These are phyloP conservation scores for Spisula solida DNA, from an alignment of 2,888 invertebrate genomes.

Conservation along the genomic window DNA sequence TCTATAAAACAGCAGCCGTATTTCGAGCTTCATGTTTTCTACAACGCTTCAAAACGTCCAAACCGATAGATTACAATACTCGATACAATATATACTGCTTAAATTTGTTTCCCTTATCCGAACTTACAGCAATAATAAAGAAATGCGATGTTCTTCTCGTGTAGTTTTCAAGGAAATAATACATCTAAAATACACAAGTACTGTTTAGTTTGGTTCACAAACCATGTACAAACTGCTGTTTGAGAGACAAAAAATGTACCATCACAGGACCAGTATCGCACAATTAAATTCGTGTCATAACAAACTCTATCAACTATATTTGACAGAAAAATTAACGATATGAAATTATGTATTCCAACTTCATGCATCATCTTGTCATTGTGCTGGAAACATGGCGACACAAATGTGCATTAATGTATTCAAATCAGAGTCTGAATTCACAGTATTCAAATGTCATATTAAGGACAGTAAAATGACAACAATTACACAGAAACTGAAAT, in stretches of 20 bases:
- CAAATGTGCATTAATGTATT: slow-evolving; percentile 5
- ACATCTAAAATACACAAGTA: too few species aligned
- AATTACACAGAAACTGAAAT: background rate
- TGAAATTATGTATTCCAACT: background rate
- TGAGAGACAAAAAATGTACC: background rate
- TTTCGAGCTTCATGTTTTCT: too few species aligned
- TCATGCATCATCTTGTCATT: slow-evolving; percentile 1
- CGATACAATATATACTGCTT: too few species aligned
- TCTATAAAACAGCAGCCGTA: too few species aligned
- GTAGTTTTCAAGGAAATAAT: background rate
- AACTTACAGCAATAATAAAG: too few species aligned
- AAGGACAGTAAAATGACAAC: background rate
- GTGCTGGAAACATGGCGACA: background rate
- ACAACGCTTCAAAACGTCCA: too few species aligned
- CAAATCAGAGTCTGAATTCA: background rate
- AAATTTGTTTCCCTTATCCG: too few species aligned
- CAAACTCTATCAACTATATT: slow-evolving; percentile 10
- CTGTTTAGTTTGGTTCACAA: background rate
- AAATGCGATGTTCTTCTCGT: too few species aligned
- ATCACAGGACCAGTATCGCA: background rate
- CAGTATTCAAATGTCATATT: background rate
- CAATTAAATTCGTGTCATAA: background rate
- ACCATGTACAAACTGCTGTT: background rate
- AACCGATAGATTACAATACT: too few species aligned
- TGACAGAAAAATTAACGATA: background rate